Evolutionary conservation across 2,113 vertebrate genomes (phyloP).

Genomic region (Anseranas semipalmata): DNA sequence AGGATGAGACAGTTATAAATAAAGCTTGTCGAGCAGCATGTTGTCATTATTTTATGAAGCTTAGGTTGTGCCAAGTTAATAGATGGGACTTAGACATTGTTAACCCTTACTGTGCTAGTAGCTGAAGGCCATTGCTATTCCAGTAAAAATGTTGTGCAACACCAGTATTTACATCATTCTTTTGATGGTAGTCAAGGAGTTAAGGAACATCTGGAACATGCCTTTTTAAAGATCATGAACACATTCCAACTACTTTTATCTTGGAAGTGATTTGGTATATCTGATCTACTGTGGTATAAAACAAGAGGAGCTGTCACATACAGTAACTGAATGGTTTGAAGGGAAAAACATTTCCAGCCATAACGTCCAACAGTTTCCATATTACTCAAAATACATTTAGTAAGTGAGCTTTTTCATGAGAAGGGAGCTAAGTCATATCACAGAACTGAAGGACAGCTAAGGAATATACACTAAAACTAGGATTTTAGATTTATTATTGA

Average conservation of each 20-base stretch:
- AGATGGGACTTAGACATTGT: neutral
- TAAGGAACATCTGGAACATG: slow-evolving; percentile 37
- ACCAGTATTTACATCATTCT: neutral
- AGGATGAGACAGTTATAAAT: slow-evolving; percentile 34
- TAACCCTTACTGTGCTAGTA: neutral
- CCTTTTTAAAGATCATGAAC: slow-evolving; percentile 16
- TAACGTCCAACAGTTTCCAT: slow-evolving; percentile 5
- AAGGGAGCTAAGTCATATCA: neutral
- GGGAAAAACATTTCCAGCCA: slow-evolving; percentile 56
- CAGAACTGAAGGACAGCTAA: neutral
- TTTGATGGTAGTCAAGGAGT: slow-evolving; percentile 4
- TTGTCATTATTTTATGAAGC: neutral
- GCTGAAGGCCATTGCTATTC: neutral
- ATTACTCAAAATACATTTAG: neutral
- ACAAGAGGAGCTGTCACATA: slow-evolving; percentile 36
- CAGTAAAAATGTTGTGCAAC: neutral
- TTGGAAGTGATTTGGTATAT: slow-evolving; percentile 15
- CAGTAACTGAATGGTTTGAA: neutral
- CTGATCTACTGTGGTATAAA: slow-evolving; percentile 13
- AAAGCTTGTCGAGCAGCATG: slow-evolving; percentile 4
- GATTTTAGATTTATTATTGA: neutral
- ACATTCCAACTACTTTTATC: slow-evolving; percentile 27
- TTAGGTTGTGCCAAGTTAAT: slow-evolving; percentile 15
- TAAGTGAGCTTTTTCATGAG: neutral
- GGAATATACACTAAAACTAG: neutral